Evolutionary conservation across 1,140 invertebrate species (phyloP), one percentile per base, ranked within the genome.

Genomic region (Zaprionus tsacasi): DNA sequence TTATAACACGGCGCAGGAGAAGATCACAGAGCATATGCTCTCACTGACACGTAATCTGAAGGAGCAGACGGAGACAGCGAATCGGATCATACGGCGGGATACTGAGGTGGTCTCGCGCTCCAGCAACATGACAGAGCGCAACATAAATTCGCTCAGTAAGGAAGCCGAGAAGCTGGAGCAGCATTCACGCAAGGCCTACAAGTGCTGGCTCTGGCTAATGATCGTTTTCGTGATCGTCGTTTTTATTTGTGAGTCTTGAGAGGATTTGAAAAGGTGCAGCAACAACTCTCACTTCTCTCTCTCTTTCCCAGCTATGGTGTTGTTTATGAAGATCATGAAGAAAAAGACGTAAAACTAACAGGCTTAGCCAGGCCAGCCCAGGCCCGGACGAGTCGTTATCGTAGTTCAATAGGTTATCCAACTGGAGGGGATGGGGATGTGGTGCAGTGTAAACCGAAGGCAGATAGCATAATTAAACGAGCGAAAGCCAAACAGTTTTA

Each of bases 181-280:
- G 73, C 97, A 98, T 92, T 98, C 96, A 21, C 95, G 95, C 75
- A 96, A 96, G 70, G 96, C 96, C 0, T 98, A 97, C 94, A 97
- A 97, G 91, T 99, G 98, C 93, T 98, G 97, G 97, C 95, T 97
- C 86, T 99, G 98, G 93, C 98, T 97, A 96, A 95, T 99, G 67
- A 93, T 99, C 54, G 94, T 95, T 15, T 93, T 97, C 70, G 97
- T 99, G 27, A 94, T 97, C 80, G 93, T 96, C 56, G 96, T 97
- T 71, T 99, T 99, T 93, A 96, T 99, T 66, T 96, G 96, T 97
- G 93, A 95, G 96, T 45, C 35, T 17, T n/a, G n/a, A 45, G 38
- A n/a, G 36, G 13, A 65, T 45, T 45, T 10, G 17, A 59, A n/a
- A 25, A 35, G 13, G 3, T 25, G 17, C 17, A 12, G 6, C 13